A percentile compares a stretch with the other conserved stretches of the same genome.
phyloP scores from a whole-genome alignment of 2,888 invertebrate species.

The Poecilobothrus nobilitatus region DNA sequence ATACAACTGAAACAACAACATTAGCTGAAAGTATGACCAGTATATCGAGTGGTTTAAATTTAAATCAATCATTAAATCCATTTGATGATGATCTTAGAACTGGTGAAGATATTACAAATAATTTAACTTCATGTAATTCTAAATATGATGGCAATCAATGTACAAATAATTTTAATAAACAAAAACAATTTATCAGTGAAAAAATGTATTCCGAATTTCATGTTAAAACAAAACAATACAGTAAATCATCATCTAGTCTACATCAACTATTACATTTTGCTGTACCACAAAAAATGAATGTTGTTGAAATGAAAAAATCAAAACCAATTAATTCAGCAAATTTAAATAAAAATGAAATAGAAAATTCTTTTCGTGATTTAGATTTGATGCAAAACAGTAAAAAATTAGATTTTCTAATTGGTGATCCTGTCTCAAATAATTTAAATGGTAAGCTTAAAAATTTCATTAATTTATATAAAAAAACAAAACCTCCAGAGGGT shows the following conservation, averaged over 20 bases:
- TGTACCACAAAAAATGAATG: slow-evolving; percentile 45
- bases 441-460: neutral
- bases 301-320: slow-evolving; percentile 47
- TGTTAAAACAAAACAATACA: slow-evolving; percentile 59
- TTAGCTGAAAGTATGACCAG: slow-evolving; percentile 20
- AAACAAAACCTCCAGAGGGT: too few species aligned
- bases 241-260: slow-evolving; percentile 56
- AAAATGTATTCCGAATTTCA: slow-evolving; percentile 62
- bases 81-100: neutral
- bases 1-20: slow-evolving; percentile 23
- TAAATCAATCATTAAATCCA: neutral
- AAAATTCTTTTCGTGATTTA: slow-evolving; percentile 9
- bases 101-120: neutral
- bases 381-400: slow-evolving; percentile 18
- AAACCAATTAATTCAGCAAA: slow-evolving; percentile 22
- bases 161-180: slow-evolving; percentile 2
- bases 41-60: neutral
- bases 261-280: slow-evolving; percentile 42
- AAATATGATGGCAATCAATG: neutral
- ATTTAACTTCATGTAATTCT: slow-evolving; percentile 5
- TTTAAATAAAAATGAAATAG: neutral
- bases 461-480: too few species aligned
- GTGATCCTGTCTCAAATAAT: slow-evolving; percentile 33
- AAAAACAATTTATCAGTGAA: slow-evolving; percentile 51
- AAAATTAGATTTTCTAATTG: slow-evolving; percentile 30